Conservation (phyloP, 2,797 vertebrate genomes). For the Acanthiza pusilla region DNA sequence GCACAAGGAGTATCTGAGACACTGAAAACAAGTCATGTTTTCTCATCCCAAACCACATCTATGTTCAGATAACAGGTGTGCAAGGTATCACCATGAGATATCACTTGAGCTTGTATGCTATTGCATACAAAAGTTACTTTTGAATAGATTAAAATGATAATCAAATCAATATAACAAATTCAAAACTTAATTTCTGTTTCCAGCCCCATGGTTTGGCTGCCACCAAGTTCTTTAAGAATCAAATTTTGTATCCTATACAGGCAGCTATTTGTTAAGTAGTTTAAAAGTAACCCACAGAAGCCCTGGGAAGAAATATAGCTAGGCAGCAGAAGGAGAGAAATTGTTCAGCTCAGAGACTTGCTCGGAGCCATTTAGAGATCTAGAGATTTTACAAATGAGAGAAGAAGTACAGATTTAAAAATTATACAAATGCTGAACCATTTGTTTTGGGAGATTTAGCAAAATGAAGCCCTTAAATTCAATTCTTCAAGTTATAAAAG, state of each 20-base stretch:
- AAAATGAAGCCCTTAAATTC: conserved; percentile 6
- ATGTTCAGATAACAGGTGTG: neutral
- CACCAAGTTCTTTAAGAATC: neutral
- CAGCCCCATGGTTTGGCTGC: neutral
- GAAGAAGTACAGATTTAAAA: neutral
- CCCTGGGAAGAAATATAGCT: neutral
- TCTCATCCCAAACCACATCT: neutral
- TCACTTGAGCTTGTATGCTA: neutral
- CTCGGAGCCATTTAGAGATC: neutral
- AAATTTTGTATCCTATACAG: neutral
- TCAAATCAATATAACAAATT: neutral
- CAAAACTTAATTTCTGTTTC: conserved; percentile 33
- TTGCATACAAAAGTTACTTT: neutral
- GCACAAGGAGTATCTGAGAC: neutral
- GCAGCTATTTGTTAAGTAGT: neutral
- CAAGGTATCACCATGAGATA: neutral
- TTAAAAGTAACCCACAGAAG: neutral
- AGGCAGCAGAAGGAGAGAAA: neutral
- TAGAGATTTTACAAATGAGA: conserved; percentile 6
- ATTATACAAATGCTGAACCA: neutral
- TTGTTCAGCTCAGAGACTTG: neutral
- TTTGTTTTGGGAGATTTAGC: conserved; percentile 7
- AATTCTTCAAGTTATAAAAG: neutral
- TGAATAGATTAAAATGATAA: neutral
- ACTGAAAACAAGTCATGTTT: neutral